phyloP scores from a whole-genome alignment of 2,113 vertebrate genomes.

The Gracilinanus agilis region DNA sequence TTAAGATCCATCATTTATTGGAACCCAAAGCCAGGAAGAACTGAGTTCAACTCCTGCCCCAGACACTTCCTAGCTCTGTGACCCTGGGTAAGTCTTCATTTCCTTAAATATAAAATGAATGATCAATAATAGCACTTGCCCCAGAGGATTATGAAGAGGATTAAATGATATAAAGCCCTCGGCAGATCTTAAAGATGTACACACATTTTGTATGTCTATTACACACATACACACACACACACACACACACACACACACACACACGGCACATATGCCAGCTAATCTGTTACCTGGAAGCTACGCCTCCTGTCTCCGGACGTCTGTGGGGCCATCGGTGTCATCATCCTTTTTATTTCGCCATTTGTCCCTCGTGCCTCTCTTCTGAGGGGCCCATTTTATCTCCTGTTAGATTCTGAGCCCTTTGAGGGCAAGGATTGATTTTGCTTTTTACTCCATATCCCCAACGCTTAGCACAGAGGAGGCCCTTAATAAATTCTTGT shows the following conservation, averaged over 20 bases:
- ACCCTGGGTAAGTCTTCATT: neutral
- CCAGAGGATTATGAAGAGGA: neutral
- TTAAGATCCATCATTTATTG: neutral
- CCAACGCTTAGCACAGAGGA: neutral
- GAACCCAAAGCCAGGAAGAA: too few species aligned
- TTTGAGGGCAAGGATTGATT: neutral
- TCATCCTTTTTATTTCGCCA: neutral
- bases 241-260: too few species aligned
- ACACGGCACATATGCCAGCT: too few species aligned
- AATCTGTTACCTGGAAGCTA: too few species aligned
- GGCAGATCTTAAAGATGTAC: neutral
- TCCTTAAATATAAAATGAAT: neutral
- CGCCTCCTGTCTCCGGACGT: too few species aligned
- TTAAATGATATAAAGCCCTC: neutral
- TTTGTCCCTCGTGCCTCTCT: neutral
- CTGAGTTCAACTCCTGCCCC: too few species aligned
- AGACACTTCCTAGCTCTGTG: neutral
- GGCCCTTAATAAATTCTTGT: neutral
- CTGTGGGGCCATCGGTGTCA: neutral
- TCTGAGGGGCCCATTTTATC: neutral
- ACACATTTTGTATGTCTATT: too few species aligned
- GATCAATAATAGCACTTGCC: neutral
- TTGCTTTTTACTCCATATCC: neutral
- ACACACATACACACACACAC: too few species aligned
- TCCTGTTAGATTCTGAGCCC: neutral